Base-by-base conservation (phyloP, 1,140 invertebrate genomes). In the Brachionus manjavacas region DNA sequence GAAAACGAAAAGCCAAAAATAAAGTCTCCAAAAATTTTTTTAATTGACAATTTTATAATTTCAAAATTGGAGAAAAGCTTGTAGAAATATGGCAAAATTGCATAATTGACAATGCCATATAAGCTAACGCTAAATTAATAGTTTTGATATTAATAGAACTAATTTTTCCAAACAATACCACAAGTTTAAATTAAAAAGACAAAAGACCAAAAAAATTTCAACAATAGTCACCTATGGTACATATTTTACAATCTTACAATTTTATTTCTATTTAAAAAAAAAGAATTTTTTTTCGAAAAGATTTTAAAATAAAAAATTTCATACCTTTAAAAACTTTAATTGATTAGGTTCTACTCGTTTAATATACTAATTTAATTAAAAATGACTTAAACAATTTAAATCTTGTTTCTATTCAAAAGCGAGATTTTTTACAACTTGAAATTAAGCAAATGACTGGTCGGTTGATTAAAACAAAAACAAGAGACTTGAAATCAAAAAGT, bases 341-440 rank as follows among this genome's bases (percentile, higher is more conserved):
- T 76, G 72, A 76, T 76, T 46, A 76, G n/a, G 4, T 20, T 46
- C 68, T 41, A 16, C 52, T 25, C 25, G 41, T 76, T 76, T 76
- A 31, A 76, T 49, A 49, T 76, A 76, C 72, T 76, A 76, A 76
- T 76, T 76, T 76, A 76, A 76, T 76, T 76, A 49, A 49, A 28
- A 76, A 76, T 49, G 25, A 76, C 39, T 72, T 72, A 41, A 72
- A 72, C 68, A 72, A 72, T 41, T 72, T 72, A 35, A 46, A 76
- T 16, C 14, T 74, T 74, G 12, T 43, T 76, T 76, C 72, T 52
- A 49, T 76, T 76, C 20, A 76, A 76, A 76, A 28, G 46, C 20
- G 72, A 25, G 46, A 16, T 76, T 76, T 49, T 43, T 76, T 76
- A 49, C 39, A 76, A 76, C 20, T 76, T 76, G 43, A 76, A 76